Percentiles rank a stretch among this genome's conserved stretches.
These are phyloP conservation scores for Leucania comma DNA, from an alignment of 2,888 invertebrate species.

Conservation along the genomic window DNA sequence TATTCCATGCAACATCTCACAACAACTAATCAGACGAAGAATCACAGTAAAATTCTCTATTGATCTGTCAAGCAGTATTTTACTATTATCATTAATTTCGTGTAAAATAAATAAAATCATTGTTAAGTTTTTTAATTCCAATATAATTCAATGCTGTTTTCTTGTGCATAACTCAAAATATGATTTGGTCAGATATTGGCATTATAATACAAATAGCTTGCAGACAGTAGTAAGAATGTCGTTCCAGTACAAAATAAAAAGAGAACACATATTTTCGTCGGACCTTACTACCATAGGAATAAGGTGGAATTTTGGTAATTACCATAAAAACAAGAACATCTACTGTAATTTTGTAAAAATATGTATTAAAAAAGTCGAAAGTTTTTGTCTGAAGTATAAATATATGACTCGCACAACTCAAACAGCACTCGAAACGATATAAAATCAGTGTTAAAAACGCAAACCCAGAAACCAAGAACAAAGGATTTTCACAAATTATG, in stretches of 20 bases:
- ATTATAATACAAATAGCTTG: too few relatives aligned
- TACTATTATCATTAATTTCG: too few relatives aligned
- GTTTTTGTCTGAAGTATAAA: slow-evolving; percentile 1
- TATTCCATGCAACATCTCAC: too few relatives aligned
- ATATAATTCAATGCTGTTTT: too few relatives aligned
- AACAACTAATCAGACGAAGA: too few relatives aligned
- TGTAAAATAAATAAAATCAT: too few relatives aligned
- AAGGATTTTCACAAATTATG: slow-evolving; percentile 10
- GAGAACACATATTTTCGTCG: background rate
- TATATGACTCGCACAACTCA: slow-evolving; percentile 18
- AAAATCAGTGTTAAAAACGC: background rate
- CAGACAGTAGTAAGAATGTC: background rate
- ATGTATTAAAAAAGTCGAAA: background rate
- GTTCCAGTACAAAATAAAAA: background rate
- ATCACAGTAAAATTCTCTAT: too few relatives aligned
- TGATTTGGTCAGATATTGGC: too few relatives aligned
- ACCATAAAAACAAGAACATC: slow-evolving; percentile 3
- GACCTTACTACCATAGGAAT: background rate
- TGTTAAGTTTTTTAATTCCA: too few relatives aligned
- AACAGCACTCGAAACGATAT: slow-evolving; percentile 8
- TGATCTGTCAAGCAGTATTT: too few relatives aligned
- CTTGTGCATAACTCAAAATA: too few relatives aligned
- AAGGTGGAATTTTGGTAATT: slow-evolving; percentile 4
- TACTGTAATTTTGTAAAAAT: background rate
- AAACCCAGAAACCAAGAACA: background rate